Base-by-base conservation (phyloP, 2,888 invertebrate genomes). In the Drosophila robusta region DNA sequence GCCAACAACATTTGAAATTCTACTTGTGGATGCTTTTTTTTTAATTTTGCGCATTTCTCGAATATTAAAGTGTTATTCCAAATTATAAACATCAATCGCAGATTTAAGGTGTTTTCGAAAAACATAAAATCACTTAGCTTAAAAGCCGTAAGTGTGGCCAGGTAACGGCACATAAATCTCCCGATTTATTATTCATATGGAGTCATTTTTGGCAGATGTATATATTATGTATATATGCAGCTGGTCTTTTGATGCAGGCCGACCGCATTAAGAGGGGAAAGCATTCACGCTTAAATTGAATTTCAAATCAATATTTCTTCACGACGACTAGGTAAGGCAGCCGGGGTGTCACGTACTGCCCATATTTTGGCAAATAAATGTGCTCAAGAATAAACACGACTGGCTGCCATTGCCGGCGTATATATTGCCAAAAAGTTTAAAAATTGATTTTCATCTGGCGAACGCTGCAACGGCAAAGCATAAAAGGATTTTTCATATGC, bases 321-420 rank as follows among this genome's bases (percentile, higher is more conserved):
- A 61, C 18, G 46, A 45, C 38, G 24, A 22, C 61, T 39, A 18
- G 38, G 12, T 14, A 5, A 34, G 12, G 34, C 14, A 29, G 22
- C 29, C 22, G 29, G 11, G 34, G 56, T 52, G 67, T 78, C 86
- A 87, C 89, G 86, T 87, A 88, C 78, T 54, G 57, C 44, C 71
- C 78, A 76, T 87, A 87, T 88, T 89, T 88, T 87, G 86, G 86
- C 90, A 90, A 83, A 90, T 90, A 90, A 90, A 90, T 90, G 90
- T 82, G 77, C 80, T 77, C 83, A 88, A 79, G 88, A 70, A 81
- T 80, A 72, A 86, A 34, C 57, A 54, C 49, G 55, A 80, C 78
- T 77, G 63, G 62, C 62, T 63, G 46, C 47, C 50, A 50, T 52
- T 36, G 52, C 47, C 61, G 47, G 65, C n/a, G n/a, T n/a, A 54